A percentile compares a stretch with the other conserved stretches of the same genome.
Evolutionary conservation across 2,113 vertebrate genomes (phyloP).

Genomic region (Chloropsis hardwickii): DNA sequence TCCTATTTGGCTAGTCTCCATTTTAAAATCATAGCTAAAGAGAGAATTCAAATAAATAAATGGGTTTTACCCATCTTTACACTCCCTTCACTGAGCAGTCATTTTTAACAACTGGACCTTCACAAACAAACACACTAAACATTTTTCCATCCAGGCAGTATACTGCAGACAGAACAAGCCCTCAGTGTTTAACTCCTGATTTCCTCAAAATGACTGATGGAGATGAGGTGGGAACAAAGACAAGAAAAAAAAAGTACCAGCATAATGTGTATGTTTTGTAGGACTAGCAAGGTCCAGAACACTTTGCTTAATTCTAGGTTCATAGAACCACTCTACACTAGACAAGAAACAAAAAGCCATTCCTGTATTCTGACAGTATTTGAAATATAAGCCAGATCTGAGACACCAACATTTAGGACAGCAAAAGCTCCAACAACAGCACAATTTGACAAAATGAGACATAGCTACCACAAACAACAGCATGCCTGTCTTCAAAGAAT

Average conservation of each 20-base stretch:
- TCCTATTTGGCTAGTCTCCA: not conserved
- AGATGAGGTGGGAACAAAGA: not conserved
- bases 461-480: not conserved
- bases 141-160: not conserved
- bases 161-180: not conserved
- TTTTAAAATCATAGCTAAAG: not conserved
- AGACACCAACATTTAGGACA: not conserved
- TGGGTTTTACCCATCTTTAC: not conserved
- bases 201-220: not conserved
- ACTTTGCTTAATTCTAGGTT: not conserved
- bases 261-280: not conserved
- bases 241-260: not conserved
- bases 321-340: not conserved
- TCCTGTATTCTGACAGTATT: not conserved
- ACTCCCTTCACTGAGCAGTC: not conserved
- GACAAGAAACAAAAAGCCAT: not conserved
- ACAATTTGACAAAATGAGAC: not conserved
- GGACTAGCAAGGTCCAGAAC: not conserved
- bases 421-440: not conserved
- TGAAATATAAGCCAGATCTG: not conserved
- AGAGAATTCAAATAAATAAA: not conserved
- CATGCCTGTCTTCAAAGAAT: not conserved
- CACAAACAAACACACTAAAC: not conserved
- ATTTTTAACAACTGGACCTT: not conserved
- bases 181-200: accelerated